Base-by-base conservation (phyloP, 2,797 vertebrate genomes). In the Labeo calbasu region DNA sequence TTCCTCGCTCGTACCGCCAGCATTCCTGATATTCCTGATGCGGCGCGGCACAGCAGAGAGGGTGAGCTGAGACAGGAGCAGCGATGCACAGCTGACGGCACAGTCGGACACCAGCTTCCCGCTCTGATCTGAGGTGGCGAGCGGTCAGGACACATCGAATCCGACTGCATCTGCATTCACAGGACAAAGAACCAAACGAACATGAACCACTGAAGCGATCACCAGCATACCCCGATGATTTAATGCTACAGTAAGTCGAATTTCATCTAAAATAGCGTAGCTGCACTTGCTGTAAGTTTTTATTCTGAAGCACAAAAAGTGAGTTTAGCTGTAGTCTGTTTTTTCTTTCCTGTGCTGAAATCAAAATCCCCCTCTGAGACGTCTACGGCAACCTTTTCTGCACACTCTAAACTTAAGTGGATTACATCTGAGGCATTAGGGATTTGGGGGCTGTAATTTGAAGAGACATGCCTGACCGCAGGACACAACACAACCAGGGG, bases 371-470 rank as follows among this genome's bases (percentile, higher is more conserved):
- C 85, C 72, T 88, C 86, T 80, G 86, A 86, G 89, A 89, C 86
- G 81, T 80, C 83, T 87, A 71, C 86, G 86, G 92, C 25, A 11
- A 21, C 19, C 66, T 73, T 14, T 36, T 17, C 55, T 15, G 66
- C 89, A 89, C 88, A 85, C 84, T 88, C 84, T 90, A 83, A 91
- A 83, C 88, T 75, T 91, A 90, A 86, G 90, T 94, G 94, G 93
- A 95, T 93, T 93, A 94, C 89, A 86, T 88, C 13, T 14, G 81
- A 83, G 89, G 86, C 79, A 85, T 93, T 92, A 8, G 83, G 88
- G 71, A 73, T 73, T 53, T 32, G 15, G 89, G 89, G 40, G 13
- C 84, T 89, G 89, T 88, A 14, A 86, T 86, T 78, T 92, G 77
- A 89, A 83, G 83, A 89, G 72, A 86, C 71, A 87, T 87, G 77